Evolutionary conservation across 2,113 vertebrate genomes (phyloP).

Genomic region (Nesospiza acunhae): DNA sequence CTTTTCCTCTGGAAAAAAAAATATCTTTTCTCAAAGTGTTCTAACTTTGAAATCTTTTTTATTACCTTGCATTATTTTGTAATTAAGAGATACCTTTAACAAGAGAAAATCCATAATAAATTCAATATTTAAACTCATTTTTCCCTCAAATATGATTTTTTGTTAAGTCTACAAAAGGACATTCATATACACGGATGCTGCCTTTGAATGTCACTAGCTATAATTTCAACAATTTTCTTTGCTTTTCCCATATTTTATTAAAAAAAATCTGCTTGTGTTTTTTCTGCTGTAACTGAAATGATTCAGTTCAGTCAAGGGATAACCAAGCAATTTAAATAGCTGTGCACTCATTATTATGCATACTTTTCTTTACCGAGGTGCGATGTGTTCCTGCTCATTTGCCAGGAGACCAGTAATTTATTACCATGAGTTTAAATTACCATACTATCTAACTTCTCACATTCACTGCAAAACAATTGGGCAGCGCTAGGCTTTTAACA

Average conservation of each 20-base stretch:
- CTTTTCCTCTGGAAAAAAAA: not conserved
- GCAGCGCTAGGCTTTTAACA: not conserved
- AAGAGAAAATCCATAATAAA: not conserved
- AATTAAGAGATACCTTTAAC: not conserved
- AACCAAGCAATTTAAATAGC: not conserved
- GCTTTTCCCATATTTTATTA: not conserved
- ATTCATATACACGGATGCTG: not conserved
- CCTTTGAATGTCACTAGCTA: not conserved
- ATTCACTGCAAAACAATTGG: not conserved
- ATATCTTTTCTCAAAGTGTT: not conserved
- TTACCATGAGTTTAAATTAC: not conserved
- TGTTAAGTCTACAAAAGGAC: not conserved
- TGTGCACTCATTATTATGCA: not conserved
- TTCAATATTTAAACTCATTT: not conserved
- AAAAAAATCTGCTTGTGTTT: not conserved
- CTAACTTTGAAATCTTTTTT: not conserved
- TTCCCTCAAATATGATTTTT: not conserved
- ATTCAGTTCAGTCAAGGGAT: not conserved
- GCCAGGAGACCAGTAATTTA: not conserved
- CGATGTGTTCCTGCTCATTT: not conserved
- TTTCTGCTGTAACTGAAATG: not conserved
- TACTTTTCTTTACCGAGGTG: not conserved
- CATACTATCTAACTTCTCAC: not conserved
- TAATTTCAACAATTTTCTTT: not conserved
- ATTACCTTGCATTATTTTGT: not conserved